Evolutionary conservation across 2,888 invertebrate genomes (phyloP), one percentile per base, ranked within the genome.

Genomic region (Ormyrus labotus): DNA sequence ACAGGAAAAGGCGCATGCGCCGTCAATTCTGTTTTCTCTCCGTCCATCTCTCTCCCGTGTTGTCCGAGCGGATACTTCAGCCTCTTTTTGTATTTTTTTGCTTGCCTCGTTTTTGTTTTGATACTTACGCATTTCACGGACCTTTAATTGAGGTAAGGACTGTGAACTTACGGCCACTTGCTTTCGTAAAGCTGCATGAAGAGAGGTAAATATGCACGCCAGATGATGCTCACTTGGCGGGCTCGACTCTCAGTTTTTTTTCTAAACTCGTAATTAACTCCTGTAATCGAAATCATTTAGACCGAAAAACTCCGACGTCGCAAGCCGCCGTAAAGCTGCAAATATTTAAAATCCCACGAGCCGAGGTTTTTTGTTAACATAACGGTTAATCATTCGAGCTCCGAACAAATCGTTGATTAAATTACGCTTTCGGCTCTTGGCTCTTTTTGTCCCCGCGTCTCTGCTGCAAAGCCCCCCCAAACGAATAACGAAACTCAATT

Each of bases 1-100:
- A 60, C 67, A 70, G 82, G 82, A 80, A 73, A 78, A 81, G 61
- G 81, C 81, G 81, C 78, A 81, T 81, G 81, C 81, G 81, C 81
- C 34, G 34, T 4, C 19, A 7, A 58, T 69, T 77, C 63, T 53
- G 45, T 72, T 51, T 60, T 73, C 13, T 60, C 57, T 58, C 34
- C 65, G 60, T 60, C 64, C 60, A 55, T 34, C 68, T 55, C 64
- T 63, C 77, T 83, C 82, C 78, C 50, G 6, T 57, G 70, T 75
- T 75, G 80, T 75, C 68, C 76, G 63, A 80, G 65, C 60, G 72
- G 63, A 69, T 65, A 70, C 74, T 81, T 75, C 68, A 81, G 61
- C 47, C 55, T 63, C 69, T 68, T 67, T 76, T 55, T 60, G 48
- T 48, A n/a, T 72, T 51, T 78, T 19, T 57, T 70, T n/a, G 55